Base-by-base conservation (phyloP, 2,797 vertebrate species). In the Pangasius djambal region DNA sequence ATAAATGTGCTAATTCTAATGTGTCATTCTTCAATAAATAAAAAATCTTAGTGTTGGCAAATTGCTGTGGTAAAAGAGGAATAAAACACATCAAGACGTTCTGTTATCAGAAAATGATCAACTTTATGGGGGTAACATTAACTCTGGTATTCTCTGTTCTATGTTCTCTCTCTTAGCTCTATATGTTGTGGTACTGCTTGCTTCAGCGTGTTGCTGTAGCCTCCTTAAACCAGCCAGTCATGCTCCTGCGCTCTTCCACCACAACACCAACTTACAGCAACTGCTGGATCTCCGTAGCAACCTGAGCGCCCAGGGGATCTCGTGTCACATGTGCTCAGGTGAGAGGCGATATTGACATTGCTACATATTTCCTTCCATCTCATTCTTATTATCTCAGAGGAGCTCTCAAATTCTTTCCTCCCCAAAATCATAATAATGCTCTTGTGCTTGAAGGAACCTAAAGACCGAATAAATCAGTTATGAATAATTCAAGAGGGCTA, bases 261-360 rank as follows among this genome's bases (percentile, higher is more conserved):
- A 95, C 0, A 97, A 99, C 91, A 99, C 98, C 22, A 99, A 99
- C 96, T 98, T 99, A 89, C 98, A 99, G 95, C 97, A 97, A 89
- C 96, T 99, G 7, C 95, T 99, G 91, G 98, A 98, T 91, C 97
- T 99, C 82, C 98, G 98, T 90, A 98, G 98, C 95, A 99, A 99
- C 95, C 96, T 99, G 90, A 99, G 98, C 0, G 97, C 98, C 0
- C 98, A 99, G 92, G 98, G 98, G 85, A 98, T 99, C 93, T 98
- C 98, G 92, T 99, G 98, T 91, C 96, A 97, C 89, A 98, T 97
- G 94, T 99, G 98, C 93, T 99, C 98, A 93, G 98, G 98, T 99
- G 92, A 95, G 96, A 57, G 3, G 20, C 12, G 3, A 48, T 28
- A 31, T 1, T 25, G 28, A 34, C n/a, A 7, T 25, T 22, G 28